Evolutionary conservation across 53 echinoderm and acorn worm genomes (phyloP), one percentile per base, ranked within the genome.

Genomic region (Echinarachnius parma): DNA sequence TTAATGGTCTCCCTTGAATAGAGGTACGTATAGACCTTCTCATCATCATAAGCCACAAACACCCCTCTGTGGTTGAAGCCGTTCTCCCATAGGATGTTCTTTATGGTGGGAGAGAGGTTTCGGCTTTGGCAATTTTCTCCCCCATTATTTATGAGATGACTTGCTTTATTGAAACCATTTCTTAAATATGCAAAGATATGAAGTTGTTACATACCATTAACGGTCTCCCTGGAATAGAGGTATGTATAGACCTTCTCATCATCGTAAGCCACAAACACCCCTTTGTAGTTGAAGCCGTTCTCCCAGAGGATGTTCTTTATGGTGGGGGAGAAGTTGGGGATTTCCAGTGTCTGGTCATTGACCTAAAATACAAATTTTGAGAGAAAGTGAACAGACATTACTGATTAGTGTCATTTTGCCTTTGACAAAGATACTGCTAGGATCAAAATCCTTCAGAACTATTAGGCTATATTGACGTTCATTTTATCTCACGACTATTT

Each of bases 261-360:
- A 76, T 91, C 90, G 46, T 85, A 91, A 8, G 88, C 91, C n/a
- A 92, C 77, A 79, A 98, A 98, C 30, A 98, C 78, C 1, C 88
- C 92, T 31, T 80, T 85, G 65, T 91, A 84, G 48, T 78, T 82
- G 46, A 77, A 82, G 62, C 91, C 88, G 68, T 92, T 98, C 70
- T 98, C 88, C 96, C 96, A 95, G 15, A 91, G 77, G 0, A 95
- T 60, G n/a, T 86, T 80, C 64, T 91, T 87, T 9, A 95, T 75
- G n/a, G 96, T 95, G 0, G 96, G 82, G 22, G 98, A 98, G 80
- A 91, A 92, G 85, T 88, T 76, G 46, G 98, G 91, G 11, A 92
- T 92, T 46, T 92, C 91, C 5, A 98, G 52, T 3, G 84, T 76
- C 54, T 84, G 75, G 37, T 91, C 98, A 64, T 98, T 98, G 27